Conservation (phyloP, 1,140 invertebrate species). For the Platorchestia sp. region DNA sequence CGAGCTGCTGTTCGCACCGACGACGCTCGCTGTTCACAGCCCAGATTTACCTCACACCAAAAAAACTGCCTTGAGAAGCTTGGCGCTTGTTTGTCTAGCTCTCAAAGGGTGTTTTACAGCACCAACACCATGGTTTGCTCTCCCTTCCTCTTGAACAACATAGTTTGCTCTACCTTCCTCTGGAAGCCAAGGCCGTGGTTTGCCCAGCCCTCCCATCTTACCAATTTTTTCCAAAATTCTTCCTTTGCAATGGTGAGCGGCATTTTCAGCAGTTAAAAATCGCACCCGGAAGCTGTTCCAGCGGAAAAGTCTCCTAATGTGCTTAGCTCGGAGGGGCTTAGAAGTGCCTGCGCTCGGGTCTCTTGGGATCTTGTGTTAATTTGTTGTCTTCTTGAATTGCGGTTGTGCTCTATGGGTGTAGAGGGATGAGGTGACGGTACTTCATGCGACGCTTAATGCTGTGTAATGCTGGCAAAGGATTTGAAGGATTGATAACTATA, state of each 20-base stretch:
- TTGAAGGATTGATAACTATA: no score
- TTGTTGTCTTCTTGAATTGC: neutral
- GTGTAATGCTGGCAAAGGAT: no score
- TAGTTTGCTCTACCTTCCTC: neutral
- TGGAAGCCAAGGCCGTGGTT: neutral
- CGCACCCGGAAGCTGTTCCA: neutral
- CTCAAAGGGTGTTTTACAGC: neutral
- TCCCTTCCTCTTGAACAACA: neutral
- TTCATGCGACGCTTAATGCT: no score
- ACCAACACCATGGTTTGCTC: neutral
- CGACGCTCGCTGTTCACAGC: neutral
- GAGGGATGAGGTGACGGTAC: no score
- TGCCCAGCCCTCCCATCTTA: neutral
- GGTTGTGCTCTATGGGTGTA: no score
- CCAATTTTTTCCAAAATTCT: neutral
- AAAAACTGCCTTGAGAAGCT: neutral
- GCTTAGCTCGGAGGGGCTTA: neutral
- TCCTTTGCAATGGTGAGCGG: neutral
- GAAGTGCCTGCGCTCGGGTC: neutral
- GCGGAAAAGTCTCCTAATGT: neutral
- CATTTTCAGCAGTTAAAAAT: neutral
- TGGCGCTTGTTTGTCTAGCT: neutral
- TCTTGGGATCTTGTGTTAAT: neutral
- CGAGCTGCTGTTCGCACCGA: neutral
- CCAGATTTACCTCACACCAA: neutral